Evolutionary conservation across 2,888 invertebrate genomes (phyloP).

Genomic region (Onthophagus sagittarius): DNA sequence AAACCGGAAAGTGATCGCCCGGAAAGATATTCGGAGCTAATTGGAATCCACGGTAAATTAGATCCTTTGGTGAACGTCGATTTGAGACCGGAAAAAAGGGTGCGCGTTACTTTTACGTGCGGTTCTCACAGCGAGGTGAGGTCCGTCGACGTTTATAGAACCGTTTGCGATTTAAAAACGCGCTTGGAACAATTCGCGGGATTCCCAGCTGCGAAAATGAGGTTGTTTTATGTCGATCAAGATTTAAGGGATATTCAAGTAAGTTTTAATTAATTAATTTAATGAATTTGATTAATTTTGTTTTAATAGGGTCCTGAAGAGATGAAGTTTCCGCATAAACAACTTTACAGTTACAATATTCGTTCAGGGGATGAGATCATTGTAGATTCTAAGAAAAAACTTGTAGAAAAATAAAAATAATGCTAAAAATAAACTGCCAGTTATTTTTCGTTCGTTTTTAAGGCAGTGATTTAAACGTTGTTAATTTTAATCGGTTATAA

Average conservation of each 20-base stretch:
- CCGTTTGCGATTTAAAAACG: conserved; percentile 76
- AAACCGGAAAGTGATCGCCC: conserved; percentile 80
- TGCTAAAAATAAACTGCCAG: not conserved
- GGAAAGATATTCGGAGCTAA: conserved; percentile 79
- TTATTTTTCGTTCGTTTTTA: not conserved
- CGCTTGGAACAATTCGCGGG: conserved; percentile 77
- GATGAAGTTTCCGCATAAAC: conserved; percentile 84
- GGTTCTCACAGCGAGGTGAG: conserved; percentile 71
- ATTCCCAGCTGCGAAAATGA: conserved; percentile 79
- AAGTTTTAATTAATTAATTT: conserved; percentile 12
- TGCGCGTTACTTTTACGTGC: conserved; percentile 80
- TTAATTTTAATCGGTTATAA: not conserved
- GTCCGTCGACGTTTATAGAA: conserved; percentile 74
- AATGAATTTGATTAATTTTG: conserved; percentile 12
- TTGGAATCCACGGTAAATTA: conserved; percentile 81
- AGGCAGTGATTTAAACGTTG: not conserved
- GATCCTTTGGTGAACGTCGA: conserved; percentile 87
- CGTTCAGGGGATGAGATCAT: conserved; percentile 87
- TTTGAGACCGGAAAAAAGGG: conserved; percentile 80
- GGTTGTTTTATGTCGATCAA: conserved; percentile 85
- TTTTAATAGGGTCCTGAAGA: conserved; percentile 74
- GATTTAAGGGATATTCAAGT: conserved; percentile 60
- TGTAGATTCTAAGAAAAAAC: conserved; percentile 72
- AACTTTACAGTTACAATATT: conserved; percentile 87
- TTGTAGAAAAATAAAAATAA: conserved; percentile 20